phyloP scores from a whole-genome alignment of 2,797 vertebrate species.

The Carcharodon carcharias region DNA sequence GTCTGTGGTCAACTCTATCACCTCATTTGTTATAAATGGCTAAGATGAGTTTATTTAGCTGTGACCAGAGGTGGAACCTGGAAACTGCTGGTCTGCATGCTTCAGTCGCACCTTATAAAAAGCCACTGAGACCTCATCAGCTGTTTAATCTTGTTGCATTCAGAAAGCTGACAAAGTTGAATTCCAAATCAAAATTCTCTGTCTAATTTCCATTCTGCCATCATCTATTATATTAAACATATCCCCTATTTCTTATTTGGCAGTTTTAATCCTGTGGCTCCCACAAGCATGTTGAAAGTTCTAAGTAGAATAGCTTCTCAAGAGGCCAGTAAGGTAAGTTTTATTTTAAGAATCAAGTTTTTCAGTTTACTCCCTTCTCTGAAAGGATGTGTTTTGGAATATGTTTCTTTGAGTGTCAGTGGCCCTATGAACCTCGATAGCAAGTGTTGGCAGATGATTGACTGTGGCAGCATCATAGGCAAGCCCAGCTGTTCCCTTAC shows the following conservation, averaged over 20 bases:
- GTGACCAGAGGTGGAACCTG: not conserved
- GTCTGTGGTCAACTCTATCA: not conserved
- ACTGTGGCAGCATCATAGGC: not conserved
- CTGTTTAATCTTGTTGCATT: not conserved
- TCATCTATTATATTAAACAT: conserved; percentile 9
- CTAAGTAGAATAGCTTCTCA: conserved; percentile 68
- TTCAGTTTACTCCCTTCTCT: not conserved
- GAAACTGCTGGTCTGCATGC: not conserved
- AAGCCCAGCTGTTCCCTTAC: not conserved
- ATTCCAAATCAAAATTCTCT: not conserved
- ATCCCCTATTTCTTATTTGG: conserved; percentile 44
- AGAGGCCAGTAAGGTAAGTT: conserved; percentile 72
- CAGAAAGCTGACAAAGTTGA: not conserved
- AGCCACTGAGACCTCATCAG: not conserved
- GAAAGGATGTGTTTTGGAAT: not conserved
- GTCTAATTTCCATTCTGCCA: not conserved
- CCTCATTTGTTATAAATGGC: not conserved
- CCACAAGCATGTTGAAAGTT: conserved; percentile 86
- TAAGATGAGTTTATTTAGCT: not conserved
- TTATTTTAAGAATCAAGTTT: not conserved
- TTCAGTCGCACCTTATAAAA: not conserved
- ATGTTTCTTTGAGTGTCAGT: not conserved
- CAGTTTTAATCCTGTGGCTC: conserved; percentile 94
- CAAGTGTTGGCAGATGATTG: not conserved
- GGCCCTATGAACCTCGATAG: not conserved